Evolutionary conservation across 1,140 invertebrate genomes (phyloP).

Genomic region (Probaryconus sp.): DNA sequence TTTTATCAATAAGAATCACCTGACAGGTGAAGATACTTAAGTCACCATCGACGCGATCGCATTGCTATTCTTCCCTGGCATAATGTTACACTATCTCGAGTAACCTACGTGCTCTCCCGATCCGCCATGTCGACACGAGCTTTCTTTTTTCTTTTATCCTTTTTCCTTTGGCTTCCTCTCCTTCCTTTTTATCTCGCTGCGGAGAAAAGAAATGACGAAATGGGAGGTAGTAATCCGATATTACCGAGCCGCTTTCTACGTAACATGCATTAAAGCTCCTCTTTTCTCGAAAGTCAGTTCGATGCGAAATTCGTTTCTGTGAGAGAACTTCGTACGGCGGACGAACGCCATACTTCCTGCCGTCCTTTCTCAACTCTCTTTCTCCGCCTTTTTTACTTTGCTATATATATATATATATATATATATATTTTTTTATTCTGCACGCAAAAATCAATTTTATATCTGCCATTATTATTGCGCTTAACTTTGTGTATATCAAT

Average conservation of each 20-base stretch:
- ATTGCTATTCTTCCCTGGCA: conserved; percentile 66
- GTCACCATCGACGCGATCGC: conserved; percentile 55
- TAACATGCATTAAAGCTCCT: conserved; percentile 63
- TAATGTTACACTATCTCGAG: conserved; percentile 60
- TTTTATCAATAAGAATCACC: conserved; percentile 40
- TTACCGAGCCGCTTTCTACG: conserved; percentile 66
- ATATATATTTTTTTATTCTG: too few species aligned
- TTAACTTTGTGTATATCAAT: too few species aligned
- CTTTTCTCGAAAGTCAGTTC: conserved; percentile 57
- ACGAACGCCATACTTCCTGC: conserved; percentile 31
- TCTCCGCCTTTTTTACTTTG: conserved; percentile 1
- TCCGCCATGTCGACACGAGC: conserved; percentile 7
- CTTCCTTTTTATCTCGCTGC: not conserved
- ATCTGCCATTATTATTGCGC: too few species aligned
- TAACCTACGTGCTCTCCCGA: conserved; percentile 44
- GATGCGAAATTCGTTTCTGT: conserved; percentile 57
- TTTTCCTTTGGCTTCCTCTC: not conserved
- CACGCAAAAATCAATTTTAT: conserved; percentile 29
- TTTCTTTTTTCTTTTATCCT: not conserved
- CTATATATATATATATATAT: too few species aligned
- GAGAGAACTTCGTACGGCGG: conserved; percentile 23
- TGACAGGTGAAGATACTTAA: conserved; percentile 41
- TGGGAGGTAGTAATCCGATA: conserved; percentile 70
- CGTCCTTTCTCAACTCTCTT: conserved; percentile 11
- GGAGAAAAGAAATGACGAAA: conserved; percentile 43